Evolutionary conservation across 2,113 vertebrate species (phyloP).

Genomic region (Antigone vipio): DNA sequence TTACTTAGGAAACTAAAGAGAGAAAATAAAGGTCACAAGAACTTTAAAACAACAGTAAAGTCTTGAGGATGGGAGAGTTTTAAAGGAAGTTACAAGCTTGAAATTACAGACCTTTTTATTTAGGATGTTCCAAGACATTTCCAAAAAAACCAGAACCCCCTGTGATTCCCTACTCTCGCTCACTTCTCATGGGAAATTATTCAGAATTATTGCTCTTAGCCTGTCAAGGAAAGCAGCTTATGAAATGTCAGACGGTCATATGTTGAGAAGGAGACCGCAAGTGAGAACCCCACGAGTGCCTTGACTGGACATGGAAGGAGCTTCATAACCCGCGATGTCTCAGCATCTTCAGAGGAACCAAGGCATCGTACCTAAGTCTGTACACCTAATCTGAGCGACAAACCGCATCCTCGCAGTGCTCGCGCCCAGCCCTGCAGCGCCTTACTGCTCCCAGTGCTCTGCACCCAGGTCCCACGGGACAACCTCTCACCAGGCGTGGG

Average conservation of each 20-base stretch:
- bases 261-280: not conserved
- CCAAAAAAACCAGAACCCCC: not conserved
- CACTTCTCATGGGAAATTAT: not conserved
- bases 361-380: not conserved
- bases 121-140: not conserved
- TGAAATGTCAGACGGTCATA: not conserved
- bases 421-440: not conserved
- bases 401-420: not conserved
- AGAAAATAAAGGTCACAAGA: constrained; percentile 38
- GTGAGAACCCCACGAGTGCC: not conserved
- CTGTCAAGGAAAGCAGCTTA: not conserved
- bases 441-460: not conserved
- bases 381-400: rapidly evolving
- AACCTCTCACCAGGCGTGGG: rapidly evolving
- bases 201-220: not conserved
- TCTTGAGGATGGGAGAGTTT: not conserved
- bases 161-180: not conserved
- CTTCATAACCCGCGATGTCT: not conserved
- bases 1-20: not conserved
- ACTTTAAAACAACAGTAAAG: constrained; percentile 14
- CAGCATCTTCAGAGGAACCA: not conserved
- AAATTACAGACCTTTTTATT: not conserved
- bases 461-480: rapidly evolving
- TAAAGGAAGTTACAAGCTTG: not conserved
- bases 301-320: not conserved